These are phyloP conservation scores for Sebastes hopkinsi DNA, from an alignment of 2,797 vertebrate genomes.

Conservation along the genomic window DNA sequence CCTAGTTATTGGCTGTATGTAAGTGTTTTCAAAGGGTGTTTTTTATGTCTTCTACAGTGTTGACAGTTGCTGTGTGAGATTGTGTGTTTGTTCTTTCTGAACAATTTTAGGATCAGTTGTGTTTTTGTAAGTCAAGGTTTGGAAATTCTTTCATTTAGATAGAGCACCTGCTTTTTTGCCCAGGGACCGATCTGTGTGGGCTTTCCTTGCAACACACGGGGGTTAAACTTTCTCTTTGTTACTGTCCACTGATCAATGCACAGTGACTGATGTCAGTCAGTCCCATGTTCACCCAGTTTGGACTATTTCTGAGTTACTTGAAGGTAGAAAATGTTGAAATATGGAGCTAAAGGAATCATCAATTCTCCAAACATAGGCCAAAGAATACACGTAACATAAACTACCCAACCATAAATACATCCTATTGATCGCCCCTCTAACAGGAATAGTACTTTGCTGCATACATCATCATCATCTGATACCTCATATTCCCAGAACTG, in stretches of 20 bases:
- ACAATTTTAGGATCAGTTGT: not conserved
- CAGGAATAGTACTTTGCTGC: conserved; percentile 17
- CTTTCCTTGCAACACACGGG: not conserved
- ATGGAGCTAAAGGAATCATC: not conserved
- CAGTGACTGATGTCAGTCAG: not conserved
- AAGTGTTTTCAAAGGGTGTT: not conserved
- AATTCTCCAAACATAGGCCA: not conserved
- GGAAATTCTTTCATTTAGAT: not conserved
- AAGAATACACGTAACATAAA: not conserved
- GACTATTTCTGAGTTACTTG: conserved; percentile 45
- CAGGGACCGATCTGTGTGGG: not conserved
- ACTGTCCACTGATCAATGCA: not conserved
- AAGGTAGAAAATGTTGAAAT: conserved; percentile 44
- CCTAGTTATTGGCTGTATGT: not conserved
- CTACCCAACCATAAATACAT: not conserved
- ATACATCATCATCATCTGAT: conserved; percentile 37
- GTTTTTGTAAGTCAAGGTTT: not conserved
- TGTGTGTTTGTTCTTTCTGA: not conserved
- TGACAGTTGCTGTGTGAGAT: not conserved
- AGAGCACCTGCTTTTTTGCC: not conserved
- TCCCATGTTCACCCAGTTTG: not conserved
- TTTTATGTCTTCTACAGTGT: not conserved
- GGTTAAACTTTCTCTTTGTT: not conserved
- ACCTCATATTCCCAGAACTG: conserved; percentile 37
- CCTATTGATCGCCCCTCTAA: conserved; percentile 20